phyloP scores from a whole-genome alignment of 2,113 vertebrate species.

The Cisticola juncidis region DNA sequence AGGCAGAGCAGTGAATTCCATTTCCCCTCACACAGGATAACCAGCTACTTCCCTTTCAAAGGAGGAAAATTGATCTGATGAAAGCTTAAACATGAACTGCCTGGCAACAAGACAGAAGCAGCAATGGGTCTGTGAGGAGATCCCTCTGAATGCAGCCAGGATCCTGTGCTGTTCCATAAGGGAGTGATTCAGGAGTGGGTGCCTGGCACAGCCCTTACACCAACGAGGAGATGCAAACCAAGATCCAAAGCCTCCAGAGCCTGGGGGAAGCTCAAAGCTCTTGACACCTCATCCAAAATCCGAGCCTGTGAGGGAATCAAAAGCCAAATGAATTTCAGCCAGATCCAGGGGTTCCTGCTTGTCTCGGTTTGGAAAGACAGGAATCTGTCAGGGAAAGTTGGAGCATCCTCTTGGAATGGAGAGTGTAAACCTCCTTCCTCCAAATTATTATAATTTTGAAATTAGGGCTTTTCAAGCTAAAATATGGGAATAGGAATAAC shows the following conservation, averaged over 20 bases:
- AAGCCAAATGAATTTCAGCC: not conserved
- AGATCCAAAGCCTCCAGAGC: not conserved
- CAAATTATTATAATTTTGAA: too few relatives aligned
- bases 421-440: too few relatives aligned
- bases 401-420: too few relatives aligned
- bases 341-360: not conserved
- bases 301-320: not conserved
- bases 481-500: too few relatives aligned
- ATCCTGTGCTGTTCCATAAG: not conserved
- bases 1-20: not conserved
- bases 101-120: conserved; percentile 11
- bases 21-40: not conserved
- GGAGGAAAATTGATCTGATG: conserved; percentile 8
- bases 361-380: not conserved
- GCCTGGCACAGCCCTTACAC: not conserved
- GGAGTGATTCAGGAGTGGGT: accelerated
- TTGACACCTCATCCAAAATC: not conserved
- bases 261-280: not conserved
- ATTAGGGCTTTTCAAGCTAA: too few relatives aligned
- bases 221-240: accelerated
- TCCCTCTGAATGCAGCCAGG: not conserved
- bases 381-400: too few relatives aligned
- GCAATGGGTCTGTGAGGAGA: not conserved
- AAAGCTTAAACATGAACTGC: not conserved
- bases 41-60: not conserved